Evolutionary conservation across 2,888 invertebrate genomes (phyloP), one percentile per base, ranked within the genome.

Genomic region (Microctonus aethiopoides): DNA sequence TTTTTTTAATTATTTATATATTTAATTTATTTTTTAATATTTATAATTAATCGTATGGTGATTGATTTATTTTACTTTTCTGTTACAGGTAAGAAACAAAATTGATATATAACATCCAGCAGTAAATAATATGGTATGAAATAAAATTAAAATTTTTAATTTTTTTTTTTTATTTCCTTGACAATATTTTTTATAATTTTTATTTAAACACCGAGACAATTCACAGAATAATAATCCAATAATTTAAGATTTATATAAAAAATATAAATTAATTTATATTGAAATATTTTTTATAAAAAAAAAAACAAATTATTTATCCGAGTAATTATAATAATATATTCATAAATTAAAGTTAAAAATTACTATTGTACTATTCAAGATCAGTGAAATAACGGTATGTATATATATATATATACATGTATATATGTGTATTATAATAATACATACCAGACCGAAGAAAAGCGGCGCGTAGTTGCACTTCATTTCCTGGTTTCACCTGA

Each of bases 401-500:
- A 16, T 46, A 46, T 29, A 29, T 7, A 7, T 24, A 65, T 39
- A 56, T n/a, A 60, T 34, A 67, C n/a, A 65, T 56, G 34, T 64
- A 36, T 22, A 54, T 13, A 36, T 52, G 16, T 52, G 10, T 54
- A 54, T 54, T 11, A 24, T 41, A 13, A n/a, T 26, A 22, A n/a
- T n/a, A n/a, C 13, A 63, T n/a, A 62, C 26, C 29, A 57, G 24
- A 64, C 29, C 16, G 56, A 16, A 65, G 52, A 5, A 34, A 34
- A 64, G 20, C 13, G n/a, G 52, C 10, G 64, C 52, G 59, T 64
- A 59, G 39, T 69, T 64, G 59, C 59, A 69, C 59, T 69, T 64
- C 59, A 69, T 69, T 69, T 69, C 59, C 59, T 64, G 68, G 52
- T 69, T 64, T 69, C 63, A 46, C 51, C 22, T 39, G 20, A 60